Conservation (phyloP, 2,113 vertebrate genomes). For the Dipodomys stephensi region DNA sequence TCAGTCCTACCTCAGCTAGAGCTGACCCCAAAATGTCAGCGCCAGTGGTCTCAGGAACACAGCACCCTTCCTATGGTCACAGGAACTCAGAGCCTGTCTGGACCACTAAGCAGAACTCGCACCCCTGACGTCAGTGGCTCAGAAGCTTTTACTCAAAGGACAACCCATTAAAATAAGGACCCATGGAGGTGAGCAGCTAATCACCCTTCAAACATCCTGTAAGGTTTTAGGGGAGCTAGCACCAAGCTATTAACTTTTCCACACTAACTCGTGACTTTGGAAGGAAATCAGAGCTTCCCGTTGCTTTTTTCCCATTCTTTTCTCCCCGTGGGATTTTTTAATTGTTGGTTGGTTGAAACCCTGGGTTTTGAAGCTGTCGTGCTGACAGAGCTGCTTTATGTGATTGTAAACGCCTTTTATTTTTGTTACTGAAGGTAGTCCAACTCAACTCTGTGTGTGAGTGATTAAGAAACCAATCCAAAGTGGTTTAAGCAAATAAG, state of each 20-base stretch:
- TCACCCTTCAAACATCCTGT: background rate
- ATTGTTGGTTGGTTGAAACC: background rate
- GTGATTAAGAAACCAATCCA: conserved; percentile 37
- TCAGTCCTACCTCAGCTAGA: background rate
- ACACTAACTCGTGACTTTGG: background rate
- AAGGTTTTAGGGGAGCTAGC: background rate
- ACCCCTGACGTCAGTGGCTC: background rate
- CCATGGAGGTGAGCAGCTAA: background rate
- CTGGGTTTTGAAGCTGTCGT: background rate
- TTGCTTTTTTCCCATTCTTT: background rate
- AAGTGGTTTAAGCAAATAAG: conserved; percentile 37
- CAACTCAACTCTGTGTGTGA: background rate
- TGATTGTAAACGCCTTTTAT: conserved; percentile 31
- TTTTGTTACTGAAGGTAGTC: conserved; percentile 35
- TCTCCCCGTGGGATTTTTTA: background rate
- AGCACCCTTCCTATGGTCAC: background rate
- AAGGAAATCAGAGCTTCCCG: background rate
- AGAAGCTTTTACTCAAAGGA: background rate
- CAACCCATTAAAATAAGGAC: background rate
- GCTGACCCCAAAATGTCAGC: rapidly evolving
- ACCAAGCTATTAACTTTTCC: background rate
- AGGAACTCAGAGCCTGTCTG: background rate
- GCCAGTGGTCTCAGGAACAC: background rate
- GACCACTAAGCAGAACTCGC: background rate
- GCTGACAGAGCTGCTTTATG: background rate